Evolutionary conservation across 2,888 invertebrate species (phyloP).

Genomic region (Tribolium freemani): DNA sequence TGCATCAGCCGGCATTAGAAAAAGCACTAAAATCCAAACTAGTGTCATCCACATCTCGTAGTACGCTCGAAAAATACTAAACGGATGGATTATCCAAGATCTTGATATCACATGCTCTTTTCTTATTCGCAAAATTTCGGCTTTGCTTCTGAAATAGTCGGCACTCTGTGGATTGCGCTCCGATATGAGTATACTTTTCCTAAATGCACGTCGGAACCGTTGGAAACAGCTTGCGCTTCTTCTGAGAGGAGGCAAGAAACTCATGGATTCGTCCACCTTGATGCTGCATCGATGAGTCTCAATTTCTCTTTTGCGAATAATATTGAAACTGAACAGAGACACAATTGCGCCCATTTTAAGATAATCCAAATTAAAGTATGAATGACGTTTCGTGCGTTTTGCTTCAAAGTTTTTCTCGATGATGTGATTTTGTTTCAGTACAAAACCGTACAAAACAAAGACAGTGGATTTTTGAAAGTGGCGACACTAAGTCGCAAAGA

Average conservation of each 20-base stretch:
- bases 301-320: constrained; percentile 1
- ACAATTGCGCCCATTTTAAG: not conserved
- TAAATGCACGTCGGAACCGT: constrained; percentile 1
- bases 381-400: not conserved
- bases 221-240: not conserved
- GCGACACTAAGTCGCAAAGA: too few species aligned
- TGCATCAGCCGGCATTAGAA: constrained; percentile 17
- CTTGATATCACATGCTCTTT: constrained; percentile 41
- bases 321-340: not conserved
- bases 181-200: constrained; percentile 12
- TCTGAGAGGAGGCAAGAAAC: constrained; percentile 15
- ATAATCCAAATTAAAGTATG: not conserved
- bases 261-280: not conserved
- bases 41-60: constrained; percentile 46
- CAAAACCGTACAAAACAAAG: too few species aligned
- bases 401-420: too few species aligned
- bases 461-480: too few species aligned
- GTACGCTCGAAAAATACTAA: constrained; percentile 42
- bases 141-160: constrained; percentile 47
- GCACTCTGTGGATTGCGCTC: constrained; percentile 29
- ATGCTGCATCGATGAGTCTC: constrained; percentile 18
- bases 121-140: constrained; percentile 44
- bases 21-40: constrained; percentile 26
- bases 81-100: constrained; percentile 49
- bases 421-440: too few species aligned